Base-by-base conservation (phyloP, 2,888 invertebrate species). In the Nymphalis polychloros region DNA sequence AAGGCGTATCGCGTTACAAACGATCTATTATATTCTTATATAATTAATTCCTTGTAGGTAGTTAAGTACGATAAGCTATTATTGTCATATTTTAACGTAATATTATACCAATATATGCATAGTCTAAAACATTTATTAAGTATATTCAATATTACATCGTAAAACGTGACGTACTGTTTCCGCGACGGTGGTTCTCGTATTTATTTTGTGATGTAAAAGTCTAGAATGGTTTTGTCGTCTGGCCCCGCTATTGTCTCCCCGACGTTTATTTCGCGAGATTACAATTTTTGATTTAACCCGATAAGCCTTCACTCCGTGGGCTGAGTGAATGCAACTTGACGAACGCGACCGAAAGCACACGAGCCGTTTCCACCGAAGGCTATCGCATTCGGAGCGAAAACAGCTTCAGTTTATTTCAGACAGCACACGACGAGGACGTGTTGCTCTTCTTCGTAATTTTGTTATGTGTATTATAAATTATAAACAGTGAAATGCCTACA, bases 401-500 rank as follows among this genome's bases (percentile, higher is more conserved):
- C 61, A 23, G 23, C 57, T 63, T 74, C 73, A 89, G 89, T 89
- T 78, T 67, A 72, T 75, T 79, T 80, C 76, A 79, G 77, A 70
- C 69, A 68, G 77, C 74, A 69, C 50, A 66, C 64, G 31, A 65
- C 70, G 65, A 72, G 76, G 73, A 75, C 77, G 81, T 73, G 73
- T 72, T 76, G 65, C 77, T 74, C 68, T 19, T 31, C 64, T 63
- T 68, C 23, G 19, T 70, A 68, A 65, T 66, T 48, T 49, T 72
- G 57, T 63, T 64, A 69, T 67, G 67, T 60, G 57, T 73, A 67
- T 78, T 73, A 70, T 67, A 70, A 78, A 75, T 78, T 71, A 76
- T 79, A 83, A 84, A 86, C 81, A 84, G 74, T 79, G 78, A 81
- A 82, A 90, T 90, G 90, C 89, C 90, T 74, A 85, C 87, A 41